Percentiles rank a stretch among this genome's conserved stretches.
These are phyloP conservation scores for Schizopygopsis malacanthus DNA, from an alignment of 2,797 vertebrate genomes.

Conservation along the genomic window DNA sequence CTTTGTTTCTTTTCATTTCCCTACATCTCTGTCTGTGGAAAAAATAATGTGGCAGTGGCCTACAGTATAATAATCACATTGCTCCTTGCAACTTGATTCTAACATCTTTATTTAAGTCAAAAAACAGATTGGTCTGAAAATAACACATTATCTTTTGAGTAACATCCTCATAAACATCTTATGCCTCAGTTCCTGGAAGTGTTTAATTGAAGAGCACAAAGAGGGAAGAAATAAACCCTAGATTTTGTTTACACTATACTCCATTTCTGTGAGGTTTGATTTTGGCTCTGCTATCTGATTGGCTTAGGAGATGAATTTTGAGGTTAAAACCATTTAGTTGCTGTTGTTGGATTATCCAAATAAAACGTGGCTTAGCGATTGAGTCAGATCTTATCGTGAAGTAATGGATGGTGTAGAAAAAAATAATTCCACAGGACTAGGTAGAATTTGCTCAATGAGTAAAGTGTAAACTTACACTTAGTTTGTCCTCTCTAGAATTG, in stretches of 20 bases:
- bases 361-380: neutral
- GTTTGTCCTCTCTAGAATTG: neutral
- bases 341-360: constrained; percentile 16
- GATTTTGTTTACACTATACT: constrained; percentile 3
- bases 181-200: constrained; percentile 2
- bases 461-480: neutral
- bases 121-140: neutral
- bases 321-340: constrained; percentile 10
- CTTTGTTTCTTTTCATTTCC: constrained; percentile 13
- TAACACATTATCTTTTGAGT: constrained; percentile 7
- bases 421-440: neutral
- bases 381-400: constrained; percentile 27
- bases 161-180: constrained; percentile 12
- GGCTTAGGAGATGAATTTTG: constrained; percentile 3
- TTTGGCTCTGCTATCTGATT: constrained; percentile 35
- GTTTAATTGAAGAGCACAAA: neutral
- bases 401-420: neutral
- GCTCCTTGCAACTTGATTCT: neutral
- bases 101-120: neutral
- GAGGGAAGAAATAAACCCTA: neutral
- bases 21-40: neutral
- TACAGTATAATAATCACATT: neutral
- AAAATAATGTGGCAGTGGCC: neutral
- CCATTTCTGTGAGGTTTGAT: neutral
- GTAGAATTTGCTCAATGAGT: neutral